Percentiles rank a stretch among this genome's conserved stretches.
Evolutionary conservation across 2,888 invertebrate species (phyloP).

Genomic region (Phyto melanocephala): DNA sequence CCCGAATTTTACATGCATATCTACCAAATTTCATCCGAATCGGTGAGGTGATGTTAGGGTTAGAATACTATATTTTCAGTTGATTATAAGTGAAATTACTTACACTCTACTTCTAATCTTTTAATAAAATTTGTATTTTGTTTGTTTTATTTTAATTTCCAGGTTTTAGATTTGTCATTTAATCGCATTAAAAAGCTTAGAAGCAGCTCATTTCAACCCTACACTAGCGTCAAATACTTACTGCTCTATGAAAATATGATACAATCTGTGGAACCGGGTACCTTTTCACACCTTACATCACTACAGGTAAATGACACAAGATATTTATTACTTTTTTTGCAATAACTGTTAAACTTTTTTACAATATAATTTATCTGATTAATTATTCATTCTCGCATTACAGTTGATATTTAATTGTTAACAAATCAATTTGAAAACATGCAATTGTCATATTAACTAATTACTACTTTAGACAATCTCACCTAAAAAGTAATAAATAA

Average conservation of each 20-base stretch:
- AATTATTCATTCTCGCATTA: constrained; percentile 20
- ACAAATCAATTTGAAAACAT: constrained; percentile 55
- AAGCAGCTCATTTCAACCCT: constrained; percentile 75
- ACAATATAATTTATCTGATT: constrained; percentile 22
- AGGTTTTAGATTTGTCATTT: constrained; percentile 77
- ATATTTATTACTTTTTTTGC: background rate
- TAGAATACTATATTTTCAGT: too few species aligned
- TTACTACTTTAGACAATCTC: background rate
- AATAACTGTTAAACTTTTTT: constrained; percentile 2
- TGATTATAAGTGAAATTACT: too few species aligned
- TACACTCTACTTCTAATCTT: too few species aligned
- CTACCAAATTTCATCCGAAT: too few species aligned
- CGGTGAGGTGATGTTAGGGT: too few species aligned
- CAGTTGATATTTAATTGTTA: constrained; percentile 38
- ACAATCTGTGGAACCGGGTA: constrained; percentile 77
- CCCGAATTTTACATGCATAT: too few species aligned
- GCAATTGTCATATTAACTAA: constrained; percentile 63
- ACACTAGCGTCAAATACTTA: constrained; percentile 74
- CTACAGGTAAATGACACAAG: constrained; percentile 73
- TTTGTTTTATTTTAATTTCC: constrained; percentile 61
- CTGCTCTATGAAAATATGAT: constrained; percentile 78
- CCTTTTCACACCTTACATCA: constrained; percentile 75
- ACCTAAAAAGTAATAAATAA: background rate
- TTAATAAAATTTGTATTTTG: too few species aligned
- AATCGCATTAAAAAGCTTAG: constrained; percentile 78